A percentile compares a stretch with the other conserved stretches of the same genome.
Conservation (phyloP, 1,140 invertebrate genomes). For the Pogonus chalceus region DNA sequence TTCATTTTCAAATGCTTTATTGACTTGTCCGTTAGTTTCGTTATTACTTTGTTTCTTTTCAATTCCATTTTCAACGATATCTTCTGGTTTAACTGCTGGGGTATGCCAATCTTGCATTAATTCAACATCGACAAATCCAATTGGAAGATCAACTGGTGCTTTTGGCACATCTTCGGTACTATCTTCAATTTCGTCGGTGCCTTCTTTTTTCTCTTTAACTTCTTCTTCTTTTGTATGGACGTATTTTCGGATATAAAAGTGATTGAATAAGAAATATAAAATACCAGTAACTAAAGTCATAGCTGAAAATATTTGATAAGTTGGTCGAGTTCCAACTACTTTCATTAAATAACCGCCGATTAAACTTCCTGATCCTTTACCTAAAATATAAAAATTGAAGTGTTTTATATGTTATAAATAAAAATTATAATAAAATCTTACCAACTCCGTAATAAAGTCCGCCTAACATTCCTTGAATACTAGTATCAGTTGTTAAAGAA, state of each 20-base stretch:
- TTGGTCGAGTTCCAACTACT: slow-evolving; percentile 56
- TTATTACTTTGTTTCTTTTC: background rate
- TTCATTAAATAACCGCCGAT: slow-evolving; percentile 70
- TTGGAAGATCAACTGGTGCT: background rate
- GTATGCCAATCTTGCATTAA: background rate
- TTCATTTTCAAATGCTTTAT: background rate
- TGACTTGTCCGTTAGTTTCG: background rate
- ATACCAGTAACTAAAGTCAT: slow-evolving; percentile 51
- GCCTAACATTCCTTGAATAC: slow-evolving; percentile 70
- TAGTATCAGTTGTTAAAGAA: slow-evolving; percentile 69
- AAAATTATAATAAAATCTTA: slow-evolving; percentile 30
- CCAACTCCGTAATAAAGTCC: slow-evolving; percentile 74
- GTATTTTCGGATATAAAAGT: slow-evolving; percentile 47
- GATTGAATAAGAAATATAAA: slow-evolving; percentile 60
- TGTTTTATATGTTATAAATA: background rate
- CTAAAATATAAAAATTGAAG: slow-evolving; percentile 35
- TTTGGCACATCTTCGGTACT: slow-evolving; percentile 5
- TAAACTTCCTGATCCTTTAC: slow-evolving; percentile 65
- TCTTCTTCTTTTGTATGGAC: slow-evolving; percentile 16
- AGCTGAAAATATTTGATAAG: slow-evolving; percentile 61
- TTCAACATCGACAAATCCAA: background rate
- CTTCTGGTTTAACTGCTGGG: background rate
- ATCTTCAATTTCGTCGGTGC: slow-evolving; percentile 20
- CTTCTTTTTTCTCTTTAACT: slow-evolving; percentile 15
- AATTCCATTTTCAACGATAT: background rate